Evolutionary conservation across 92 coral and sea anemone species (phyloP).

Genomic region (Palythoa grandiflora): DNA sequence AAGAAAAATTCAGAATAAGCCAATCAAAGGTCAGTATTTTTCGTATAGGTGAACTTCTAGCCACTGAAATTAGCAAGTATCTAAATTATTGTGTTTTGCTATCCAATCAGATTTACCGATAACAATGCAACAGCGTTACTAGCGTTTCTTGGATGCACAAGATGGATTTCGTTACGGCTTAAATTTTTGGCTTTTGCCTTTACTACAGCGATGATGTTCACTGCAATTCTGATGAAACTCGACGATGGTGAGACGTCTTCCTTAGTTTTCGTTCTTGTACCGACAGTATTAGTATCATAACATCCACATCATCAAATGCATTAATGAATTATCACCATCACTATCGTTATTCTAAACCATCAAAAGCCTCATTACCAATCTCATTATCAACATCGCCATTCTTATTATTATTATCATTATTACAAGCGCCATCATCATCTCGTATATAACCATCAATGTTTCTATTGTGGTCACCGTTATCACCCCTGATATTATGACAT

Average conservation of each 20-base stretch:
- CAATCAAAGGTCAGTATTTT: no score
- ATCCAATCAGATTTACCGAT: background rate
- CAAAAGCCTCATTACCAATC: no score
- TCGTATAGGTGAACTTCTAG: no score
- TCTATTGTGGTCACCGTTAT: no score
- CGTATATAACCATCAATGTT: background rate
- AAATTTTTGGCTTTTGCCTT: background rate
- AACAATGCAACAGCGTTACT: constrained; percentile 4
- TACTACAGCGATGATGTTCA: constrained; percentile 13
- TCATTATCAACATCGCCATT: background rate
- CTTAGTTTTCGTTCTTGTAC: no score
- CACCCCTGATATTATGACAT: no score
- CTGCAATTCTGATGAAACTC: constrained; percentile 4
- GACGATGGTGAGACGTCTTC: constrained; percentile 10
- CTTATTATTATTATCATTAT: no score
- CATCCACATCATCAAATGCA: no score
- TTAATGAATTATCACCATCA: no score
- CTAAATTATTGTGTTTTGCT: background rate
- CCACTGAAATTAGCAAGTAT: background rate
- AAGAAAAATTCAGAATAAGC: no score
- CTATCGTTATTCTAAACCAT: background rate
- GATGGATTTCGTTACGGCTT: constrained; percentile 22
- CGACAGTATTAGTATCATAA: no score
- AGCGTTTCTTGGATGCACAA: background rate
- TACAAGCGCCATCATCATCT: no score